Percentiles rank a stretch among this genome's conserved stretches.
These are phyloP conservation scores for Loripinus fragilis DNA, from an alignment of 2,888 invertebrate genomes.

Conservation along the genomic window DNA sequence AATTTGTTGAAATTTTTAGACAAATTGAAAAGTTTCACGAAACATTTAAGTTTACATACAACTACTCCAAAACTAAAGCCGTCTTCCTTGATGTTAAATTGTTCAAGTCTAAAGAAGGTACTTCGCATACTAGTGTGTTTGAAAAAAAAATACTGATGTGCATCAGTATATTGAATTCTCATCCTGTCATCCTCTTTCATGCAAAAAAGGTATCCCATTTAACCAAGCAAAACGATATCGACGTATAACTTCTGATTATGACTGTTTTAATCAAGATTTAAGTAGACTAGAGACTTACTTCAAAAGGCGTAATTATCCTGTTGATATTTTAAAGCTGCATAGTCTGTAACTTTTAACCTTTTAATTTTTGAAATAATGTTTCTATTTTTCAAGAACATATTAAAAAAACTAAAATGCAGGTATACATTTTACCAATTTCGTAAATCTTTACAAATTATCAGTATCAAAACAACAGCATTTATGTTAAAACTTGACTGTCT, in stretches of 20 bases:
- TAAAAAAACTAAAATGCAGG: no score
- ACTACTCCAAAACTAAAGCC: background rate
- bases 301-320: no score
- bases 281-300: no score
- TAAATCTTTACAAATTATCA: no score
- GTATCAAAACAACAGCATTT: no score
- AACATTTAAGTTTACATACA: background rate
- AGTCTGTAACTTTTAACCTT: no score
- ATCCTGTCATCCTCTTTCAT: constrained; percentile 2
- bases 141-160: background rate
- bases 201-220: background rate
- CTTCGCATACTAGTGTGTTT: background rate
- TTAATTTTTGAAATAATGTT: no score
- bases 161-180: constrained; percentile 9
- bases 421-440: no score
- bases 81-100: constrained; percentile 4
- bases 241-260: background rate
- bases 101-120: background rate
- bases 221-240: constrained; percentile 3
- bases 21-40: background rate
- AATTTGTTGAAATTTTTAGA: background rate
- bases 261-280: background rate
- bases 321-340: no score
- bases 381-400: no score
- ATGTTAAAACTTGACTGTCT: no score